Evolutionary conservation across 2,113 vertebrate genomes (phyloP).

Genomic region (Larimichthys crocea): DNA sequence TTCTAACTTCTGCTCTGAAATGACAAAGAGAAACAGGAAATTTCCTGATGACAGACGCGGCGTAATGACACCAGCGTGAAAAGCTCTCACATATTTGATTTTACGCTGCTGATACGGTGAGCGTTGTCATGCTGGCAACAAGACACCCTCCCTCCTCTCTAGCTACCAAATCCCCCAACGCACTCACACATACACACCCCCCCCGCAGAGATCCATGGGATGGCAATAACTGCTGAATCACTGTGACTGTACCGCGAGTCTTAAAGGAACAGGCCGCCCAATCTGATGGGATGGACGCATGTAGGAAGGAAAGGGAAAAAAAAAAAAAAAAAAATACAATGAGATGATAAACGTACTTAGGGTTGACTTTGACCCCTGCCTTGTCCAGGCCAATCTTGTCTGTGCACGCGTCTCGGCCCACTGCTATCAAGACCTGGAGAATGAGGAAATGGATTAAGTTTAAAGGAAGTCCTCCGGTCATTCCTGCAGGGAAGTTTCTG

Average conservation of each 20-base stretch:
- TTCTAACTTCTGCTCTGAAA: neutral
- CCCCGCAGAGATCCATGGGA: slow-evolving; percentile 1
- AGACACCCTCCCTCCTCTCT: neutral
- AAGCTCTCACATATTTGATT: neutral
- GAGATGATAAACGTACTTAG: slow-evolving; percentile 85
- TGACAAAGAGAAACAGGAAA: neutral
- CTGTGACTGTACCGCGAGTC: slow-evolving; percentile 56
- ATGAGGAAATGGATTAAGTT: neutral
- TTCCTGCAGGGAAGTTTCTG: neutral
- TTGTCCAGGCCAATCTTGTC: slow-evolving; percentile 92
- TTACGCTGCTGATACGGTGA: neutral
- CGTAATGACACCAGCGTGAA: neutral
- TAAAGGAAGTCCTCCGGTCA: neutral
- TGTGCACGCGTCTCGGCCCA: slow-evolving; percentile 94
- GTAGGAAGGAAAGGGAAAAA: fast-evolving
- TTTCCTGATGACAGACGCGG: neutral
- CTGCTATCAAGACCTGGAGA: slow-evolving; percentile 91
- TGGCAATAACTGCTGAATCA: slow-evolving; percentile 81
- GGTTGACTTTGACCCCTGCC: slow-evolving; percentile 89
- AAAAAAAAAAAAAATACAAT: neutral
- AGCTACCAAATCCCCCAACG: neutral
- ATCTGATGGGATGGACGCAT: too few relatives aligned
- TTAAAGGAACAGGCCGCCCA: slow-evolving; percentile 64
- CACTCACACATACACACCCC: neutral
- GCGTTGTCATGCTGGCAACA: slow-evolving; percentile 13